Conservation (phyloP, 2,113 vertebrate genomes). For the Otocyon megalotis region DNA sequence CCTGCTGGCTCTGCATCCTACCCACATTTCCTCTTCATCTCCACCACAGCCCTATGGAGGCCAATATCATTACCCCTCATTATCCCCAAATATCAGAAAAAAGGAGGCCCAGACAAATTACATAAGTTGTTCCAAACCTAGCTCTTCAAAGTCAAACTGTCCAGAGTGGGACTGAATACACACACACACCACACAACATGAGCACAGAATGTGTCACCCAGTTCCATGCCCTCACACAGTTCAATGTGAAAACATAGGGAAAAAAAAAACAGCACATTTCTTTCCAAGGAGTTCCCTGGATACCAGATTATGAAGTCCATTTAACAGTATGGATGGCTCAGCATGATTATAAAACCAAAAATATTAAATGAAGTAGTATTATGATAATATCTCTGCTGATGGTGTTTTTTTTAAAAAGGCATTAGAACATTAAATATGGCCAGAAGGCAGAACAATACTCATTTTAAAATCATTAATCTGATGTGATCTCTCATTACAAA, state of each 20-base stretch:
- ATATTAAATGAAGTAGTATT: constrained; percentile 5
- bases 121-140: background rate
- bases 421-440: constrained; percentile 66
- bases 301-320: background rate
- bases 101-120: background rate
- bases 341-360: constrained; percentile 39
- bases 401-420: background rate
- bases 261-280: background rate
- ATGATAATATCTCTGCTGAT: background rate
- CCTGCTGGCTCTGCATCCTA: background rate
- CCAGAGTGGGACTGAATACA: background rate
- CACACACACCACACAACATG: background rate
- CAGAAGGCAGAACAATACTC: constrained; percentile 74
- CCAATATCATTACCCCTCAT: background rate
- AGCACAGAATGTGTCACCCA: rapidly evolving
- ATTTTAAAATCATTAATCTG: constrained; percentile 78
- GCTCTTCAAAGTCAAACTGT: background rate
- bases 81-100: background rate
- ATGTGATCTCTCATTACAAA: constrained; percentile 63
- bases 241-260: background rate
- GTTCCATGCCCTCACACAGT: background rate
- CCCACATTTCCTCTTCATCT: background rate
- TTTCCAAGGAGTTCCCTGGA: constrained; percentile 26
- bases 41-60: background rate
- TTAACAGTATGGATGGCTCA: constrained; percentile 20